A percentile compares a stretch with the other conserved stretches of the same genome.
Conservation (phyloP, 1,140 invertebrate species). For the Amyelois transitella region DNA sequence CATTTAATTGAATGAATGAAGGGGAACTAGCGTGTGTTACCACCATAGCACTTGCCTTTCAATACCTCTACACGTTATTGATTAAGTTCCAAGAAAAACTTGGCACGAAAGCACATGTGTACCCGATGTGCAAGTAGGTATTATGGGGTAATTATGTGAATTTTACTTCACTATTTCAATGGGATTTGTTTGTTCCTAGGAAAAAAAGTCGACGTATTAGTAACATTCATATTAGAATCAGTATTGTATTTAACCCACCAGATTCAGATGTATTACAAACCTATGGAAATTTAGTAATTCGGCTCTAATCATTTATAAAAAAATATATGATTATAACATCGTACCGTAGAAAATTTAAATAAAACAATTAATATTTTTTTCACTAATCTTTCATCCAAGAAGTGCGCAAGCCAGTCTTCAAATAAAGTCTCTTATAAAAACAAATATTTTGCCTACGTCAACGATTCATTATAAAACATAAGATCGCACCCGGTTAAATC, state of each 20-base stretch:
- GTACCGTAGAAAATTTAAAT: too few species aligned
- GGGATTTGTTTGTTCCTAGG: background rate
- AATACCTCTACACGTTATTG: constrained; percentile 62
- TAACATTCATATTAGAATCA: background rate
- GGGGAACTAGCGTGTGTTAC: constrained; percentile 42
- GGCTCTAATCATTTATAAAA: too few species aligned
- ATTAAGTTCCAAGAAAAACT: constrained; percentile 61
- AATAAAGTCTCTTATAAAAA: too few species aligned
- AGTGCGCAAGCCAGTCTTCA: too few species aligned
- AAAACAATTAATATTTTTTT: too few species aligned
- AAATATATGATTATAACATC: too few species aligned
- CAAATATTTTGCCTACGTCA: too few species aligned
- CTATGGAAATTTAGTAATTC: too few species aligned
- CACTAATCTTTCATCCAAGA: too few species aligned
- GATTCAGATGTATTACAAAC: too few species aligned
- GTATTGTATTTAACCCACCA: background rate
- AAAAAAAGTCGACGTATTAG: background rate
- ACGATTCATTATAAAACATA: background rate
- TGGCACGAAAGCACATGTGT: constrained; percentile 40
- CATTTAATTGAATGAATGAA: constrained; percentile 26
- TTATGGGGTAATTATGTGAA: constrained; percentile 10
- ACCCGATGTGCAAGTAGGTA: constrained; percentile 8
- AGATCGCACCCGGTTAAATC: constrained; percentile 28
- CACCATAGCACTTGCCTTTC: constrained; percentile 49
- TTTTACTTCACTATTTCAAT: constrained; percentile 1